Evolutionary conservation across 2,888 invertebrate genomes (phyloP), one percentile per base, ranked within the genome.

Genomic region (Leptura quadrifasciata): DNA sequence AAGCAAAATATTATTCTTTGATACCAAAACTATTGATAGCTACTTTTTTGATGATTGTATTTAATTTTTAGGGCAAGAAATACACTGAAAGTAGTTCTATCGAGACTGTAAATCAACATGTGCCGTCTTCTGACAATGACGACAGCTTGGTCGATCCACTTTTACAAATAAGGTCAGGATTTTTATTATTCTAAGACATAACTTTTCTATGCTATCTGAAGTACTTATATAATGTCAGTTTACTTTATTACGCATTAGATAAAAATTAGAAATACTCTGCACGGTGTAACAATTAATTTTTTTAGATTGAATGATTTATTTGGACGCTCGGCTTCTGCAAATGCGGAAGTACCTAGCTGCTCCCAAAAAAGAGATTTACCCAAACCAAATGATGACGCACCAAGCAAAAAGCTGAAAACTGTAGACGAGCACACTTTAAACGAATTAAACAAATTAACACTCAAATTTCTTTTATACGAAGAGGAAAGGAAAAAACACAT

Each of bases 401-500:
- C 65, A 3, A n/a, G n/a, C 24, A 65, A 65, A 52, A 54, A 9
- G 27, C n/a, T 1, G 17, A 65, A 65, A 18, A 54, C 1, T n/a
- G 54, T 54, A 54, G 52, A 52, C 27, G 65, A 27, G 6, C 27
- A 54, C 1, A n/a, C 52, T 24, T 47, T 27, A 10, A 12, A 20
- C n/a, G 21, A 35, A 55, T 17, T 52, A 35, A 27, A 20, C 27
- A 55, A 17, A 15, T 18, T 72, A 24, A 55, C 35, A 20, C 6
- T 64, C 0, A 55, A 57, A 24, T 63, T 35, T 20, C 55, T 72
- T 18, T 20, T 64, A 18, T 64, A 55, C 5, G 72, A 72, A 24
- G 64, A 72, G 17, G 27, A 72, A 58, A 55, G 72, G 12, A 72
- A 35, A 24, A n/a, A 72, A 10, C 55, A 72, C 12, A 20, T 72